A percentile compares a stretch with the other conserved stretches of the same genome.
Conservation (phyloP, 2,888 invertebrate genomes). For the Blastobasis adustella region DNA sequence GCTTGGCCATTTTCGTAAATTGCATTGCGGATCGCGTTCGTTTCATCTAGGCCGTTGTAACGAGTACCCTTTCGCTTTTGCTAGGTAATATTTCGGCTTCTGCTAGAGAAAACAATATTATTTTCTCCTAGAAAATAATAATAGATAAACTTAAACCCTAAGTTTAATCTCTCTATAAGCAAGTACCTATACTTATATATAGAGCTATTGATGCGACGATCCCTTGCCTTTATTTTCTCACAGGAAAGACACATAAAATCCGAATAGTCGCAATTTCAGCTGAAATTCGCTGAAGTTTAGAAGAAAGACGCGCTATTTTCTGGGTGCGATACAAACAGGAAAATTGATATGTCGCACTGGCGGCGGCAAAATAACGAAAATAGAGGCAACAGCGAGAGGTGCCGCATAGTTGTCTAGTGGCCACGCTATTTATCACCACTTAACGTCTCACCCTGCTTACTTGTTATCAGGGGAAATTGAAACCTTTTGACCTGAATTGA, state of each 20-base stretch:
- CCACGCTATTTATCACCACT: conserved; percentile 22
- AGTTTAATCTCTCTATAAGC: no score
- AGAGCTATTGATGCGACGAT: no score
- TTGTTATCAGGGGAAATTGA: conserved; percentile 33
- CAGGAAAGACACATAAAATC: conserved; percentile 1
- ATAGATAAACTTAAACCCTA: no score
- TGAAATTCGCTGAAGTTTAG: not conserved
- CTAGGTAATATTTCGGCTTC: no score
- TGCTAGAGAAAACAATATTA: no score
- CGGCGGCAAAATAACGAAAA: conserved; percentile 2
- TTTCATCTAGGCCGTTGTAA: no score
- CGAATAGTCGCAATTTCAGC: not conserved
- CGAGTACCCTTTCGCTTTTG: no score
- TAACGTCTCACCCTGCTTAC: conserved; percentile 20
- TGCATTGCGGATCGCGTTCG: no score
- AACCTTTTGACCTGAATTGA: conserved; percentile 40
- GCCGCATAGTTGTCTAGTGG: conserved; percentile 2
- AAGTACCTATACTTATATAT: no score
- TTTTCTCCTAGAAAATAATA: no score
- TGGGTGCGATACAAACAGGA: not conserved
- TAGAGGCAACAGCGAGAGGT: not conserved
- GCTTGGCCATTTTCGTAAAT: no score
- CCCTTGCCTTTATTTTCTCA: no score
- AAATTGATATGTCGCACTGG: conserved; percentile 1
- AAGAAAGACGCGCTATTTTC: not conserved